Conservation (phyloP, 1,140 invertebrate species). For the Papilio glaucus region DNA sequence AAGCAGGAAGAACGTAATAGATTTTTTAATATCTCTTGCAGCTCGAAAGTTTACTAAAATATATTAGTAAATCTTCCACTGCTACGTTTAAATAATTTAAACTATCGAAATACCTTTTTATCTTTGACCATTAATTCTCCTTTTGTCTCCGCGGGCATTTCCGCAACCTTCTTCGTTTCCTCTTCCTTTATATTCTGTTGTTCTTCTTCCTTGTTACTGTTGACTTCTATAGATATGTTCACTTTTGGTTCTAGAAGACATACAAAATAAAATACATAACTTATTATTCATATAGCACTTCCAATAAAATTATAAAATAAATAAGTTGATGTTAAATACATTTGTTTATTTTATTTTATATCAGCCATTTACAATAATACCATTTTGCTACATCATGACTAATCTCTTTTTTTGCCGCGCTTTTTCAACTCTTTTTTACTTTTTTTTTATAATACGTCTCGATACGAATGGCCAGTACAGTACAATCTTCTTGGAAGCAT, state of each 20-base stretch:
- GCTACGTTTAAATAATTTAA: background rate
- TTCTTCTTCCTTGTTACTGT: slow-evolving; percentile 6
- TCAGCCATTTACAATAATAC: no score
- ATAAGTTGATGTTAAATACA: background rate
- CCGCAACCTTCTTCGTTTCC: slow-evolving; percentile 68
- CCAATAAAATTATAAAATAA: no score
- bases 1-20: no score
- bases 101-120: background rate
- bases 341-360: no score
- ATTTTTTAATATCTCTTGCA: no score
- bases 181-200: slow-evolving; percentile 46
- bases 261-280: background rate
- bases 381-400: no score
- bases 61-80: background rate
- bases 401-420: no score
- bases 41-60: no score
- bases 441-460: no score
- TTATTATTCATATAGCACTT: background rate
- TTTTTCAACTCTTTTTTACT: no score
- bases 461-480: no score
- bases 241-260: background rate
- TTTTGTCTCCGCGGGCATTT: slow-evolving; percentile 21
- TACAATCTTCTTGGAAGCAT: no score
- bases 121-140: slow-evolving; percentile 61
- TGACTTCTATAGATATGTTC: background rate